Evolutionary conservation across 2,888 invertebrate species (phyloP), one percentile per base, ranked within the genome.

Genomic region (Drosophila planitibia): DNA sequence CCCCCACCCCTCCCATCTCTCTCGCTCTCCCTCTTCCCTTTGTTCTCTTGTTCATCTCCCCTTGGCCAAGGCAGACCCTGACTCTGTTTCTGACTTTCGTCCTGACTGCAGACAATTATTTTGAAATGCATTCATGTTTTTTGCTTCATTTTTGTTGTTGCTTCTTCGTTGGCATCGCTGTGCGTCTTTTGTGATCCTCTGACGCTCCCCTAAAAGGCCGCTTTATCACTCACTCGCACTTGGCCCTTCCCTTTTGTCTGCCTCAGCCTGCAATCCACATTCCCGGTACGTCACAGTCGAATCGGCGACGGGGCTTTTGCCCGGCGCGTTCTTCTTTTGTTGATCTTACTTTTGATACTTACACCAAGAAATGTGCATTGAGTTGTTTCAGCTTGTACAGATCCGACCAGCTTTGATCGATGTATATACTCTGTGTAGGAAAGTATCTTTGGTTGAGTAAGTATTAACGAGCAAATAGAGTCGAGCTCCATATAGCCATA

Each of bases 231-330:
- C 66, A 14, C 44, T 57, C 19, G 30, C 55, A 65, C 39, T 44
- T 30, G 54, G 44, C 16, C 44, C 62, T 49, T 44, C 47, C 55
- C 72, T 39, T 52, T 62, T 58, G 54, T 33, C 65, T 39, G 66
- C n/a, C 63, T 62, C 65, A 53, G 70, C 61, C 66, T 65, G 74
- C 68, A 62, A 75, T 74, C 70, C 74, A 65, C 74, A 81, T 76
- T 79, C 79, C 69, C 85, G 78, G 83, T 83, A 83, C 84, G 85
- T 85, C 83, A 85, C 84, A 85, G 79, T 85, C 80, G 72, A 80
- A 57, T 83, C 81, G 81, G 51, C 81, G 81, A 47, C 61, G 78
- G 74, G 63, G 78, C 78, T 83, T 80, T 72, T 68, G 63, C 57
- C 81, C 75, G 71, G 53, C 73, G 41, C 55, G 37, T 55, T 55